Evolutionary conservation across 2,113 vertebrate genomes (phyloP).

Genomic region (Stomatorhinus ivindoensis): DNA sequence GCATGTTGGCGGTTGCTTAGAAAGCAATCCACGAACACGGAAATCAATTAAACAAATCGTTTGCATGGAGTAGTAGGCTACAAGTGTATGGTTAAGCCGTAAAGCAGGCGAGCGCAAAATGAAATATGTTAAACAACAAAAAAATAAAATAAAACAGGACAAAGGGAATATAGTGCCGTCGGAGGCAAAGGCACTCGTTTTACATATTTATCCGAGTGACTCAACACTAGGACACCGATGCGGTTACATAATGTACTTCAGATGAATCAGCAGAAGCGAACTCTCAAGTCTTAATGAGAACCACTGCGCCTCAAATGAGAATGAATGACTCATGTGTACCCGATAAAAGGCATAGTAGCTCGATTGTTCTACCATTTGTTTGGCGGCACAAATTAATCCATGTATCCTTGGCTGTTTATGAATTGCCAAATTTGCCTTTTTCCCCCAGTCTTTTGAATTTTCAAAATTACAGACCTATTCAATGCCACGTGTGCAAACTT

Average conservation of each 20-base stretch:
- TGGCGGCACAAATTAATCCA: not conserved
- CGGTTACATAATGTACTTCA: not conserved
- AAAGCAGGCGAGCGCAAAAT: not conserved
- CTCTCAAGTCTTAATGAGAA: not conserved
- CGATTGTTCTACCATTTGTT: not conserved
- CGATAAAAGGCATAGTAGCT: not conserved
- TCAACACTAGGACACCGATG: not conserved
- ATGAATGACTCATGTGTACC: not conserved
- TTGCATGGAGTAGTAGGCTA: not conserved
- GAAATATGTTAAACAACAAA: not conserved
- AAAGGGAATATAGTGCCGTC: not conserved
- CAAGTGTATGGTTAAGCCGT: not conserved
- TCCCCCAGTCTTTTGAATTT: not conserved
- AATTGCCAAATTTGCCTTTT: not conserved
- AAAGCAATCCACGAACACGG: not conserved
- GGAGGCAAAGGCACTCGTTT: not conserved
- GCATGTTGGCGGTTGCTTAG: not conserved
- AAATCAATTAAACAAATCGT: not conserved
- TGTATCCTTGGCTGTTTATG: not conserved
- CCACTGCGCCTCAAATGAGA: not conserved
- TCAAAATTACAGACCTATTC: not conserved
- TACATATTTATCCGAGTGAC: conserved; percentile 1
- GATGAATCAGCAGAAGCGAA: not conserved
- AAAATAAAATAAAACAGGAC: not conserved
- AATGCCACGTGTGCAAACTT: not conserved